Evolutionary conservation across 2,888 invertebrate genomes (phyloP).

Genomic region (Lissonota sp.): DNA sequence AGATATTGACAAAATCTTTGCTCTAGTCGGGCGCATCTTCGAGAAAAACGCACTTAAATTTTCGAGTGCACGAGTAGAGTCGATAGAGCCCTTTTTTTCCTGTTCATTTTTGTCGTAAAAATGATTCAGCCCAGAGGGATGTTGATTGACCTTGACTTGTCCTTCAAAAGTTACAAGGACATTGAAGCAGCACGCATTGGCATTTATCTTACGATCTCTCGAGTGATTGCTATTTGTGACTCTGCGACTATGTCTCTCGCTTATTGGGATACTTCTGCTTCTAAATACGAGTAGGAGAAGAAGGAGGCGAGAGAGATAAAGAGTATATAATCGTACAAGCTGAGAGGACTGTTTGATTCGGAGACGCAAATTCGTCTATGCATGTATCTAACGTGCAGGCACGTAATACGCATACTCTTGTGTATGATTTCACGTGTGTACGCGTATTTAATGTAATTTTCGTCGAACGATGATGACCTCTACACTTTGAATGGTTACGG

Average conservation of each 20-base stretch:
- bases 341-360: constrained; percentile 20
- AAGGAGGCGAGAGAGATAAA: not conserved
- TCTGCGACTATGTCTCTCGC: no score
- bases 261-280: no score
- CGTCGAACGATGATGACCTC: constrained; percentile 38
- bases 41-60: no score
- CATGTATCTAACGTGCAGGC: not conserved
- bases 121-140: not conserved
- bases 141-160: not conserved
- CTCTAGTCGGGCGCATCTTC: no score
- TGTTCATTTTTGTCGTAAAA: no score
- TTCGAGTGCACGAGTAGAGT: no score
- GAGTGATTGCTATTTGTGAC: not conserved
- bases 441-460: constrained; percentile 37
- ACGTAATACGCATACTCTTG: constrained; percentile 5
- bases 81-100: no score
- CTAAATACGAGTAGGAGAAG: no score
- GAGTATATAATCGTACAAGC: constrained; percentile 3
- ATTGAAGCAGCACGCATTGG: not conserved
- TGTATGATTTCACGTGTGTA: not conserved
- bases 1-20: no score
- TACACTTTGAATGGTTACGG: constrained; percentile 45
- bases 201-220: constrained; percentile 1
- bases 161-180: not conserved
- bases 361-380: constrained; percentile 47